Percentiles rank a stretch among this genome's conserved stretches.
Conservation (phyloP, 2,888 invertebrate species). For the Synergus japonicus region DNA sequence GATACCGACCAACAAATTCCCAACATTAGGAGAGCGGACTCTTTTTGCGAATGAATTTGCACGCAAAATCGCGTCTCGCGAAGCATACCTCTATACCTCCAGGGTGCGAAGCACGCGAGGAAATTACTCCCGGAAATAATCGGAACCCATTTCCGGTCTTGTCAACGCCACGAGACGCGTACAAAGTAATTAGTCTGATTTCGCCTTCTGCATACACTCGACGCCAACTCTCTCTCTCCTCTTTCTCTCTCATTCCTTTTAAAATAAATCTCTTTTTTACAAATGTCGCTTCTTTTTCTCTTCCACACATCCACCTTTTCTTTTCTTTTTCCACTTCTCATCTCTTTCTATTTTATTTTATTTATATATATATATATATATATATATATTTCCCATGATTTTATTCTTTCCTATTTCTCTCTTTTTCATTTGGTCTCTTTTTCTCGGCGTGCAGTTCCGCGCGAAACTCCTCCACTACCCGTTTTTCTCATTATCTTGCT, state of each 20-base stretch:
- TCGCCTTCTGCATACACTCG: slow-evolving; percentile 46
- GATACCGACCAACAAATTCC: background rate
- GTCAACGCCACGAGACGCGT: slow-evolving; percentile 49
- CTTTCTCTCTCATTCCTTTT: slow-evolving; percentile 21
- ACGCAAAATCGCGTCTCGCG: slow-evolving; percentile 13
- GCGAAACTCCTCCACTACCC: slow-evolving; percentile 13
- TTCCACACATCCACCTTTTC: slow-evolving; percentile 18
- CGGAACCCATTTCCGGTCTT: slow-evolving; percentile 36
- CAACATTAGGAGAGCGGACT: background rate
- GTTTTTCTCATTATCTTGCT: slow-evolving; percentile 43
- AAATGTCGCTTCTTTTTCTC: slow-evolving; percentile 20
- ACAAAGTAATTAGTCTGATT: slow-evolving; percentile 67
- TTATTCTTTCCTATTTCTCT: background rate
- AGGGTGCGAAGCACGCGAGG: slow-evolving; percentile 29
- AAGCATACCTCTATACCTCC: background rate
- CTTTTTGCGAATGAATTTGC: slow-evolving; percentile 30
- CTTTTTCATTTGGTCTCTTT: background rate
- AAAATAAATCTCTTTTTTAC: background rate
- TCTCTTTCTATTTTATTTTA: background rate
- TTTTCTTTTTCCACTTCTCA: slow-evolving; percentile 10
- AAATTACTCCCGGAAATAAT: slow-evolving; percentile 30
- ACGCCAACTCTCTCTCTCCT: slow-evolving; percentile 7
- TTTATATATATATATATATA: background rate
- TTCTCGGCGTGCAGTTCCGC: slow-evolving; percentile 15
- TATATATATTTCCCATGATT: no score